A percentile compares a stretch with the other conserved stretches of the same genome.
Conservation (phyloP, 2,888 invertebrate species). For the Clanis bilineata region DNA sequence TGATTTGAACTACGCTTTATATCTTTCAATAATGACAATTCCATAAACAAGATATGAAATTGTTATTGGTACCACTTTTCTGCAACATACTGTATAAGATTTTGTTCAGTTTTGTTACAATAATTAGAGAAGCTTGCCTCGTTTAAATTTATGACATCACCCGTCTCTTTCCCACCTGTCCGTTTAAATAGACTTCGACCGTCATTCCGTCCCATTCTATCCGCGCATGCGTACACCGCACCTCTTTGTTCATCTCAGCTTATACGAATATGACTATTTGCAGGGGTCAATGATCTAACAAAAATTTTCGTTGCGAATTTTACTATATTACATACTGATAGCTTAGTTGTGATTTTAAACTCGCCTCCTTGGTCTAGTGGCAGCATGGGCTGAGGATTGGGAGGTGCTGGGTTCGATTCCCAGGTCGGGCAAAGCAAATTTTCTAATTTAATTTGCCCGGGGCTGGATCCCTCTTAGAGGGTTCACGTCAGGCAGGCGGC, state of each 20-base stretch:
- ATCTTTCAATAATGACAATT: no score
- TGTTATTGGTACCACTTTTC: no score
- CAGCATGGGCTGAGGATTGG: no score
- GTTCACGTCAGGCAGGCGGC: no score
- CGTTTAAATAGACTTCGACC: slow-evolving; percentile 35
- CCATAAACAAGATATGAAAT: no score
- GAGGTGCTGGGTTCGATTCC: no score
- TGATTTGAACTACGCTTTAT: no score
- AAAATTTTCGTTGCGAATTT: not conserved
- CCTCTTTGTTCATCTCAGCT: slow-evolving; percentile 40
- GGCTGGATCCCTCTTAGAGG: no score
- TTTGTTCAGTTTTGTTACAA: slow-evolving; percentile 5
- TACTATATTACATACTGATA: not conserved
- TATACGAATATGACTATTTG: slow-evolving; percentile 19
- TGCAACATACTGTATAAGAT: not conserved
- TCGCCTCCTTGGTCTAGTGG: no score
- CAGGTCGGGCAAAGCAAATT: no score
- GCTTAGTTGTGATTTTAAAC: not conserved
- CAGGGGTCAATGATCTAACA: slow-evolving; percentile 14
- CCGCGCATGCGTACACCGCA: slow-evolving; percentile 42
- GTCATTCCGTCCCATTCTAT: slow-evolving; percentile 32
- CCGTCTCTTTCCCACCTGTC: slow-evolving; percentile 32
- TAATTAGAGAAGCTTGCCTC: slow-evolving; percentile 19
- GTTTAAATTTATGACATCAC: slow-evolving; percentile 47
- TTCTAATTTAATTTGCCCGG: no score